These are phyloP conservation scores for Lamprotornis superbus DNA, from an alignment of 2,113 vertebrate species.

Conservation along the genomic window DNA sequence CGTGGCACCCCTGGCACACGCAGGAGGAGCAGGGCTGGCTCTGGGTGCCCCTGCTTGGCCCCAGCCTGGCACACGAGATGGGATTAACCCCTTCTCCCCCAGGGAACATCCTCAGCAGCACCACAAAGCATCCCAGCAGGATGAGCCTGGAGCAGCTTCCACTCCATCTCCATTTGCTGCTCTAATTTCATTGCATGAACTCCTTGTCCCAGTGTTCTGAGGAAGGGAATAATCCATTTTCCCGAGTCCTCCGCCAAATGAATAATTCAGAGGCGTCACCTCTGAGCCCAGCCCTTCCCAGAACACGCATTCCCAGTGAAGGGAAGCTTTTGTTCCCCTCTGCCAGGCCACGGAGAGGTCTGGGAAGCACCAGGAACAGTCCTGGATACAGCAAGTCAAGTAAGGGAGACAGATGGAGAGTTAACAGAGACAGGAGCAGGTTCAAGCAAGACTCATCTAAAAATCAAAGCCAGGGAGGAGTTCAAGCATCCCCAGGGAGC, in stretches of 20 bases:
- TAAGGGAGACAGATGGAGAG: not conserved
- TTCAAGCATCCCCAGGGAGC: not conserved
- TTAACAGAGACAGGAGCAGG: conserved; percentile 3
- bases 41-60: not conserved
- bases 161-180: not conserved
- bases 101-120: not conserved
- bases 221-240: not conserved
- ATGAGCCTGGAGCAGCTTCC: not conserved
- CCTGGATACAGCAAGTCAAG: not conserved
- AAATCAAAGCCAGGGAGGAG: conserved; percentile 14
- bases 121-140: not conserved
- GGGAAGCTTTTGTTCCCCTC: not conserved
- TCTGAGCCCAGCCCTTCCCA: not conserved
- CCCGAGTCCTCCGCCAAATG: not conserved
- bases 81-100: not conserved
- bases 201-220: not conserved
- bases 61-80: not conserved
- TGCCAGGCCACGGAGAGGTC: not conserved
- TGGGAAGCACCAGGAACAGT: not conserved
- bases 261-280: not conserved
- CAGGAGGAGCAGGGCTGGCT: not conserved
- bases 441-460: not conserved
- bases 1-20: fast-evolving
- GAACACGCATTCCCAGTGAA: not conserved
- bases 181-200: not conserved